phyloP scores from a whole-genome alignment of 23 tunicate genomes.

The Halocynthia roretzi region DNA sequence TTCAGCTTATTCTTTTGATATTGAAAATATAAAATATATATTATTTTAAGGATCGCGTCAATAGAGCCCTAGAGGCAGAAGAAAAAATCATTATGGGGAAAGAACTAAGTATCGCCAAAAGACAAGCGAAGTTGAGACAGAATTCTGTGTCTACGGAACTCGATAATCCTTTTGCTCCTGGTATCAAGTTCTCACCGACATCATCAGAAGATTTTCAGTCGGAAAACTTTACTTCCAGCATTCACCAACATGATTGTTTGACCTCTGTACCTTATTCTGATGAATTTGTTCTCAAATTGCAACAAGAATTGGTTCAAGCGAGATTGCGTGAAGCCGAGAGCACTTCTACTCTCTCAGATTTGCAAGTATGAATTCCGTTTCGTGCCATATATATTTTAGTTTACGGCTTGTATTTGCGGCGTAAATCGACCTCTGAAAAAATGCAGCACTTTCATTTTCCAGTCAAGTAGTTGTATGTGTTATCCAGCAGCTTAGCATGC shows the following conservation, averaged over 20 bases:
- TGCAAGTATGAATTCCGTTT: conserved; percentile 31
- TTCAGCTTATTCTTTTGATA: too few species aligned
- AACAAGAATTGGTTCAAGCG: conserved; percentile 86
- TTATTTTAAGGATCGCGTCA: conserved; percentile 73
- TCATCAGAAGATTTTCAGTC: not conserved
- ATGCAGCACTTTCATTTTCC: not conserved
- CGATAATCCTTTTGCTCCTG: conserved; percentile 1
- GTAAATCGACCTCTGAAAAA: too few species aligned
- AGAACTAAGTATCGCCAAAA: conserved; percentile 85
- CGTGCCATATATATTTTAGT: not conserved
- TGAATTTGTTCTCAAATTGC: conserved; percentile 65
- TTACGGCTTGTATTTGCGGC: not conserved
- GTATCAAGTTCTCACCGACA: not conserved
- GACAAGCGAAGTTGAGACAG: conserved; percentile 50
- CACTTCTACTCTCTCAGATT: conserved; percentile 29
- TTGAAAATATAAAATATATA: too few species aligned
- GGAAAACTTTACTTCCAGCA: not conserved
- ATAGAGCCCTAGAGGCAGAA: conserved; percentile 96
- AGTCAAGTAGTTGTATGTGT: not conserved
- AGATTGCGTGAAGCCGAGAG: conserved; percentile 77
- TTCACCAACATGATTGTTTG: not conserved
- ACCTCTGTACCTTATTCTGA: conserved; percentile 42
- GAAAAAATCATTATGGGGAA: conserved; percentile 94
- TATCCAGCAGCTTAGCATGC: not conserved
- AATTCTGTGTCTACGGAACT: not conserved